A percentile compares a stretch with the other conserved stretches of the same genome.
Conservation (phyloP, 2,113 vertebrate genomes). For the Larimichthys crocea region DNA sequence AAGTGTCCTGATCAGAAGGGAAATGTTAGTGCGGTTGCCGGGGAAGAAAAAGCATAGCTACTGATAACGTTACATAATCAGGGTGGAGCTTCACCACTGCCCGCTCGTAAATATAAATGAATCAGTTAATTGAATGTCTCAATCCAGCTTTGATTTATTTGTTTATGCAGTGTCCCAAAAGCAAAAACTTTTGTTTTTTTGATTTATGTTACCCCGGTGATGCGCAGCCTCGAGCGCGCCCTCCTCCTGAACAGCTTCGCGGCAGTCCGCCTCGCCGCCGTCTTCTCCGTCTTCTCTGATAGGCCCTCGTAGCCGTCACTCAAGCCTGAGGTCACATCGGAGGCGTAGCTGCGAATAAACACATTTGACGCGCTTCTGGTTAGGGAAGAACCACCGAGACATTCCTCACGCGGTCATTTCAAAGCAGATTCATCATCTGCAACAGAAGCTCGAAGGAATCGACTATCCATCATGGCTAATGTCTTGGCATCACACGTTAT, state of each 20-base stretch:
- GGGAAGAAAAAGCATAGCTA: conserved; percentile 12
- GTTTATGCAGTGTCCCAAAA: conserved; percentile 22
- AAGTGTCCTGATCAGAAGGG: conserved; percentile 49
- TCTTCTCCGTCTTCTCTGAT: conserved; percentile 81
- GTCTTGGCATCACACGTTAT: not conserved
- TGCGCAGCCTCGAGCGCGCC: conserved; percentile 90
- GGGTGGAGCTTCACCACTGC: conserved; percentile 26
- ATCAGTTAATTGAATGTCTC: not conserved
- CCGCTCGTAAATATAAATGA: conserved; percentile 22
- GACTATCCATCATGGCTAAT: conserved; percentile 12
- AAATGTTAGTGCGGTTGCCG: conserved; percentile 16
- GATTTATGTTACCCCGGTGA: conserved; percentile 88
- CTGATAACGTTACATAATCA: conserved; percentile 34
- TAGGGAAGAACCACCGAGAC: conserved; percentile 20
- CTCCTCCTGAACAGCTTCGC: conserved; percentile 89
- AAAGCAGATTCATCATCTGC: conserved; percentile 10
- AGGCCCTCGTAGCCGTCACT: conserved; percentile 91
- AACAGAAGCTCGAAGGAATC: conserved; percentile 3
- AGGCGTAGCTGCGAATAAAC: conserved; percentile 86
- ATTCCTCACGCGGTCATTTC: not conserved
- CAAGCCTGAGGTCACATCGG: conserved; percentile 91
- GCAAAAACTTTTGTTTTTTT: not conserved
- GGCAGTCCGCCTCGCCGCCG: conserved; percentile 77
- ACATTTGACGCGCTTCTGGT: not conserved
- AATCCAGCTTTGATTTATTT: conserved; percentile 49